These are phyloP conservation scores for Drosophila kurseongensis DNA, from an alignment of 1,140 invertebrate genomes.

Conservation along the genomic window DNA sequence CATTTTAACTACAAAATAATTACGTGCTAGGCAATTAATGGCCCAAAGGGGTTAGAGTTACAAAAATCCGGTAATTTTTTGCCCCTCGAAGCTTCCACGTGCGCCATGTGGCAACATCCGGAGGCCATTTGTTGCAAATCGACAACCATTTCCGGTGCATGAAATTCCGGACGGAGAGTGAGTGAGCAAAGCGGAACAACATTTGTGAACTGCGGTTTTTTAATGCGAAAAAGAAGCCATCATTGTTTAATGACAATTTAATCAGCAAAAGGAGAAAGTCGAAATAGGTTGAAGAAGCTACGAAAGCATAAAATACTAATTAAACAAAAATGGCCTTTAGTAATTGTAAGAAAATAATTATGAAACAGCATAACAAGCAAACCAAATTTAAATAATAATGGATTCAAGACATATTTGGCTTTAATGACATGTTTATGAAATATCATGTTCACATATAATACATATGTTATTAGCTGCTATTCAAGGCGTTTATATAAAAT, in stretches of 20 bases:
- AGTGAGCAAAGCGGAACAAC: conserved; percentile 34
- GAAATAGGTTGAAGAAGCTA: background rate
- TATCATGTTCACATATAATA: no score
- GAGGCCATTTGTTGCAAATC: conserved; percentile 79
- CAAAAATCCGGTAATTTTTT: conserved; percentile 42
- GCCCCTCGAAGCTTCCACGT: conserved; percentile 43
- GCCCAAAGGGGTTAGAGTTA: conserved; percentile 72
- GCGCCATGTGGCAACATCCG: conserved; percentile 78
- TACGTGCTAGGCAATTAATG: conserved; percentile 81
- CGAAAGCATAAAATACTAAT: background rate
- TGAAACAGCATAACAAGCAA: no score
- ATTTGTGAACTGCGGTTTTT: conserved; percentile 64
- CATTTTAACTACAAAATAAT: conserved; percentile 81
- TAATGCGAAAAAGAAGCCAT: conserved; percentile 48
- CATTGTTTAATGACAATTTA: conserved; percentile 62
- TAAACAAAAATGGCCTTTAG: background rate
- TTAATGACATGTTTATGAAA: no score
- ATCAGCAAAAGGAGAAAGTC: conserved; percentile 17
- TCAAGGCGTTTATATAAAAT: background rate
- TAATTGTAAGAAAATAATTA: no score
- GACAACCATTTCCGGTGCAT: conserved; percentile 76
- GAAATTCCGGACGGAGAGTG: conserved; percentile 4
- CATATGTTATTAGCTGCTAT: background rate
- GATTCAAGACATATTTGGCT: no score
- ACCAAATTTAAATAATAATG: background rate